phyloP scores from a whole-genome alignment of 2,797 vertebrate species.

The Garrulus glandarius region DNA sequence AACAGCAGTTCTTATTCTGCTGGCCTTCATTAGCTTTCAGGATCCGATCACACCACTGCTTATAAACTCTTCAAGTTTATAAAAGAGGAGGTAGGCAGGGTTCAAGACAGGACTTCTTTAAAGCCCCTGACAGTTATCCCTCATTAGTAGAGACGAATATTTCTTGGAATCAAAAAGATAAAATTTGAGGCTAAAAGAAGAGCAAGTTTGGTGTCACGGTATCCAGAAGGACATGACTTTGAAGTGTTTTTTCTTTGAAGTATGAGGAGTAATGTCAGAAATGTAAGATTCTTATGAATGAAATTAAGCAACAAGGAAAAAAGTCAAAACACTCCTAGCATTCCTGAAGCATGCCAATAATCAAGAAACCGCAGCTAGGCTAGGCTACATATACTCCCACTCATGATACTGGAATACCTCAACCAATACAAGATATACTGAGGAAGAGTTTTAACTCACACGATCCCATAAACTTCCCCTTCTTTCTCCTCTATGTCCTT shows the following conservation, averaged over 20 bases:
- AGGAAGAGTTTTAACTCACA: not conserved
- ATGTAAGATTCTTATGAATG: slow-evolving; percentile 4
- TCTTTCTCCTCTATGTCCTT: not conserved
- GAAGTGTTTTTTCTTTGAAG: slow-evolving; percentile 40
- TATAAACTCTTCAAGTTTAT: not conserved
- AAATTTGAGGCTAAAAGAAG: slow-evolving; percentile 15
- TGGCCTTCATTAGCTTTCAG: not conserved
- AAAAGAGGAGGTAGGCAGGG: not conserved
- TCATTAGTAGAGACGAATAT: slow-evolving; percentile 25
- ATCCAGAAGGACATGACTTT: slow-evolving; percentile 16
- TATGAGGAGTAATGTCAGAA: not conserved
- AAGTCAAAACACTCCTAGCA: not conserved
- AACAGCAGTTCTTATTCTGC: not conserved
- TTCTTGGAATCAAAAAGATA: slow-evolving; percentile 18
- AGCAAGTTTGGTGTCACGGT: not conserved
- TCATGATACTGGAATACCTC: not conserved
- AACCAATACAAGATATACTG: not conserved
- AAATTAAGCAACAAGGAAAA: not conserved
- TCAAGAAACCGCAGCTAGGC: not conserved
- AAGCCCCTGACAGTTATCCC: not conserved
- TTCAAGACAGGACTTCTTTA: slow-evolving; percentile 6
- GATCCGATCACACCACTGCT: not conserved
- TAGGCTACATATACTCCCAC: not conserved
- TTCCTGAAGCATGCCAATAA: not conserved
- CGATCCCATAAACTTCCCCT: not conserved